Conservation (phyloP, 2,888 invertebrate genomes). For the Dione juno region DNA sequence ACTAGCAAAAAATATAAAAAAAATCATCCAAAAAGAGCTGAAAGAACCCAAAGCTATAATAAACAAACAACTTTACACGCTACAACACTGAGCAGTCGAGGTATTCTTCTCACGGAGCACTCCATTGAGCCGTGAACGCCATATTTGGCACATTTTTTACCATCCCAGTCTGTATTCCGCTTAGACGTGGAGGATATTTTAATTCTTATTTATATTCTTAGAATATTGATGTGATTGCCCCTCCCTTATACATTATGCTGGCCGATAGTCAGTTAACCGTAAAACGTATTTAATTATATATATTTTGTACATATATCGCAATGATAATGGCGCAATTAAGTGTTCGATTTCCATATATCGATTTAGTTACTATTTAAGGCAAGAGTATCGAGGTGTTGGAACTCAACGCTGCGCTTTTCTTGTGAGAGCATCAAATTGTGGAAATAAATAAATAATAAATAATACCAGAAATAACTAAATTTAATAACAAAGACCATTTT, state of each 20-base stretch:
- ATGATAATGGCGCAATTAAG: too few relatives aligned
- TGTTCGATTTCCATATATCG: too few relatives aligned
- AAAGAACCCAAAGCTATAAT: background rate
- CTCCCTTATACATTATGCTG: background rate
- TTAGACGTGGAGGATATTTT: slow-evolving; percentile 29
- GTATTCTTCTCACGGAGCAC: slow-evolving; percentile 41
- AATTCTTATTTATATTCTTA: slow-evolving; percentile 25
- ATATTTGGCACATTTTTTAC: slow-evolving; percentile 40
- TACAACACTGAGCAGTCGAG: background rate
- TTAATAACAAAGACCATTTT: too few relatives aligned
- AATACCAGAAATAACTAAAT: too few relatives aligned
- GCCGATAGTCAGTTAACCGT: slow-evolving; percentile 13
- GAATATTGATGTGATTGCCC: slow-evolving; percentile 12
- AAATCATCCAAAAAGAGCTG: background rate
- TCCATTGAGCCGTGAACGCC: slow-evolving; percentile 42
- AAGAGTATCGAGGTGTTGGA: too few relatives aligned
- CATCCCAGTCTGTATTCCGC: slow-evolving; percentile 32
- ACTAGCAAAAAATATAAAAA: too few relatives aligned
- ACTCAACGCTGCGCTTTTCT: too few relatives aligned
- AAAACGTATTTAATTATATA: slow-evolving; percentile 3
- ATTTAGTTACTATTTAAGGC: too few relatives aligned
- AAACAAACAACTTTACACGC: background rate
- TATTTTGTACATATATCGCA: background rate
- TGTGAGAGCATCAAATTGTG: too few relatives aligned
- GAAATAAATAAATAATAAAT: too few relatives aligned